These are phyloP conservation scores for Amaurobius ferox DNA, from an alignment of 2,888 invertebrate genomes.

Conservation along the genomic window DNA sequence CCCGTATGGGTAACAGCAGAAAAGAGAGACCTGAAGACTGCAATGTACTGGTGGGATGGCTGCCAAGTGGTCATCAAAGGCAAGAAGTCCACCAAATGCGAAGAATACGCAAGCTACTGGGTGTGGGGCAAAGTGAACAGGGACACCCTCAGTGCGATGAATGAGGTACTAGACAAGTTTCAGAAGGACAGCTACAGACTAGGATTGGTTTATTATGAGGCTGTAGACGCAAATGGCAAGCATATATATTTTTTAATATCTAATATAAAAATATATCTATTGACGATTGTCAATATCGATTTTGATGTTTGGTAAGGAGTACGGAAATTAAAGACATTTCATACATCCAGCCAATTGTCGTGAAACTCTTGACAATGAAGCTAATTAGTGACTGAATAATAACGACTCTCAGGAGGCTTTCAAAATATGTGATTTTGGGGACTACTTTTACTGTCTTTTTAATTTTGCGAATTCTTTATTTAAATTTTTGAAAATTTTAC, in stretches of 20 bases:
- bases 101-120: slow-evolving; percentile 69
- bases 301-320: no score
- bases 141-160: slow-evolving; percentile 56
- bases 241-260: background rate
- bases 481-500: no score
- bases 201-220: slow-evolving; percentile 72
- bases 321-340: no score
- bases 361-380: no score
- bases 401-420: no score
- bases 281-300: no score
- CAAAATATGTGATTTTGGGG: no score
- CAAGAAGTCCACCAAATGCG: slow-evolving; percentile 56
- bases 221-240: slow-evolving; percentile 73
- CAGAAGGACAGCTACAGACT: slow-evolving; percentile 64
- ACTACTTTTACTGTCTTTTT: no score
- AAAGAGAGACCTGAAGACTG: slow-evolving; percentile 73
- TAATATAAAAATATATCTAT: no score
- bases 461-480: no score
- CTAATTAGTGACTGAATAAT: no score
- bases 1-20: slow-evolving; percentile 74
- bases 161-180: slow-evolving; percentile 69
- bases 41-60: slow-evolving; percentile 75
- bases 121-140: slow-evolving; percentile 66
- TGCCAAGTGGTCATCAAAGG: slow-evolving; percentile 73
- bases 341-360: no score